These are phyloP conservation scores for Pseudomyrmex sp. DNA, from an alignment of 1,140 invertebrate genomes.

Conservation along the genomic window DNA sequence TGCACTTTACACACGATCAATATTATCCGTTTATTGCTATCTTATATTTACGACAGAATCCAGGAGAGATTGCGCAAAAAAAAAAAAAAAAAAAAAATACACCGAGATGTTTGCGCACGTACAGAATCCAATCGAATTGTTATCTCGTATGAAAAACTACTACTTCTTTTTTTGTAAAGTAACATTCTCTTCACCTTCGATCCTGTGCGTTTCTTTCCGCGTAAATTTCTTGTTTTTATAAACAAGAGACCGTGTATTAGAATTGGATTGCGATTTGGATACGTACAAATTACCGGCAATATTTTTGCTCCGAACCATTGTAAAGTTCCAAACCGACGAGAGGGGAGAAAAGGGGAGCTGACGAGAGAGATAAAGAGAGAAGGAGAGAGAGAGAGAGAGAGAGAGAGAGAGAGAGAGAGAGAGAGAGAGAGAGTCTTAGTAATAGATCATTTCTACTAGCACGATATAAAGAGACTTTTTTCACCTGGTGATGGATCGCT, in stretches of 20 bases:
- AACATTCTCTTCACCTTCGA: too few species aligned
- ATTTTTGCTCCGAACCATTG: conserved; percentile 11
- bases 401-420: neutral
- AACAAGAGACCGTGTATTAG: neutral
- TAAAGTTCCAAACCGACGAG: conserved; percentile 24
- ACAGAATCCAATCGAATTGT: neutral
- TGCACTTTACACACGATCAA: conserved; percentile 79
- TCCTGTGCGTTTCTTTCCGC: neutral
- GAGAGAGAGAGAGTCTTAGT: conserved; percentile 25
- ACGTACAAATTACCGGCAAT: conserved; percentile 15
- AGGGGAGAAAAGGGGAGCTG: conserved; percentile 2
- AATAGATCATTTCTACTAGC: conserved; percentile 67
- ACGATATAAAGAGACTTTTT: conserved; percentile 78
- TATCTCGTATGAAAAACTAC: neutral
- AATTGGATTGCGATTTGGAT: neutral
- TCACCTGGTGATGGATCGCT: conserved; percentile 75
- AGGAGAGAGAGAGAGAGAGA: too few species aligned
- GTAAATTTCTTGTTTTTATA: neutral
- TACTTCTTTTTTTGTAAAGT: neutral
- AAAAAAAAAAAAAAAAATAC: neutral
- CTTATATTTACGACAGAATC: too few species aligned
- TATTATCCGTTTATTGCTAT: conserved; percentile 72
- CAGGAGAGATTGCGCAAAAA: neutral
- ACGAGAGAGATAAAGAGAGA: neutral
- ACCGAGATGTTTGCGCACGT: neutral